Evolutionary conservation across 2,797 vertebrate species (phyloP).

Genomic region (Helostoma temminkii): DNA sequence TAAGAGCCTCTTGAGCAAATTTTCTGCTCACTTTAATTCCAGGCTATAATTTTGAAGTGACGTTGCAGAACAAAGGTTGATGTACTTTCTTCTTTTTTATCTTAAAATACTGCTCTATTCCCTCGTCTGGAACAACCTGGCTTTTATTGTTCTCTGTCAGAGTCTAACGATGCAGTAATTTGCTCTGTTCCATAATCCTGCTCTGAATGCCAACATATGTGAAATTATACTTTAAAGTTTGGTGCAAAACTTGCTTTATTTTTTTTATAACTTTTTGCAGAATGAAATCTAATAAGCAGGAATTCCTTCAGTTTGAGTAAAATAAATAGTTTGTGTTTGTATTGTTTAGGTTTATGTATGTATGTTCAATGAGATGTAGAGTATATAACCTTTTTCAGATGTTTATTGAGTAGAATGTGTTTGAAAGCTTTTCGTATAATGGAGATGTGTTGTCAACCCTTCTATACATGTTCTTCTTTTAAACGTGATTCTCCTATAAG

Average conservation of each 20-base stretch:
- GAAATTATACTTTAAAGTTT: not conserved
- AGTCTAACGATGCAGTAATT: slow-evolving; percentile 12
- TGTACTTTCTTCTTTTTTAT: not conserved
- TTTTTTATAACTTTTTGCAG: not conserved
- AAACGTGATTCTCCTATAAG: too few species aligned
- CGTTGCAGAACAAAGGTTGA: slow-evolving; percentile 12
- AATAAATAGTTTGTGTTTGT: too few species aligned
- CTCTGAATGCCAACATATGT: slow-evolving; percentile 4
- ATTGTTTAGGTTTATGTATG: too few species aligned
- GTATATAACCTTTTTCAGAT: too few species aligned
- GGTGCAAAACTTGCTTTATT: not conserved
- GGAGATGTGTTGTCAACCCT: too few species aligned
- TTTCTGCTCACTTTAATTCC: slow-evolving; percentile 20
- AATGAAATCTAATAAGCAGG: not conserved
- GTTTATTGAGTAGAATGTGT: too few species aligned
- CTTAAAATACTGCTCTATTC: slow-evolving; percentile 33
- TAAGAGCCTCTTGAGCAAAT: slow-evolving; percentile 2
- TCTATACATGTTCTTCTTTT: too few species aligned
- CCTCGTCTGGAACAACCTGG: slow-evolving; percentile 29
- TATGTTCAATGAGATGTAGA: too few species aligned
- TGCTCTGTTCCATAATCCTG: not conserved
- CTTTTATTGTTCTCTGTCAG: slow-evolving; percentile 31
- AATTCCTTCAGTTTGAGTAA: too few species aligned
- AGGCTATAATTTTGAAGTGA: slow-evolving; percentile 12
- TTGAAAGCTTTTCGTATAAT: too few species aligned